These are phyloP conservation scores for Nemopilema nomurai DNA, from an alignment of 30 jellyfish, hydroid and myxozoan genomes.

Conservation along the genomic window DNA sequence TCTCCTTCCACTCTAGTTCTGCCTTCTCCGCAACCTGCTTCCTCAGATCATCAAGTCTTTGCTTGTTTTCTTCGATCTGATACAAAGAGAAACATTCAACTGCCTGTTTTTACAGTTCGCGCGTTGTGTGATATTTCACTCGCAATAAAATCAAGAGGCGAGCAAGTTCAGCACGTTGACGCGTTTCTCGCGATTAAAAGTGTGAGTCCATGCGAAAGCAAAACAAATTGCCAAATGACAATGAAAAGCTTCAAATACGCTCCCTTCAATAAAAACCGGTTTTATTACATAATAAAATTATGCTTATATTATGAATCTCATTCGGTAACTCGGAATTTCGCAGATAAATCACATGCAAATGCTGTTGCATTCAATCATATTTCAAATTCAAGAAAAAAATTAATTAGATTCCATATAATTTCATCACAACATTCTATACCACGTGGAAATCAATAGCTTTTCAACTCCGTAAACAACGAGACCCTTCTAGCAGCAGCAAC, in stretches of 20 bases:
- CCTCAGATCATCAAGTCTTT: conserved; percentile 76
- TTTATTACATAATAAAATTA: too few relatives aligned
- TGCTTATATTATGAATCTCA: too few relatives aligned
- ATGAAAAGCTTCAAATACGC: neutral
- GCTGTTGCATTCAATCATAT: too few relatives aligned
- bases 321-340: too few relatives aligned
- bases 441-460: neutral
- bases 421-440: neutral
- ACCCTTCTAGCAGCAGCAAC: too few relatives aligned
- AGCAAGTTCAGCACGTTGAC: neutral
- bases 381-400: too few relatives aligned
- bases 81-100: too few relatives aligned
- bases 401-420: neutral
- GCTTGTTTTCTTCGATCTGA: conserved; percentile 92
- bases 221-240: neutral
- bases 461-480: neutral
- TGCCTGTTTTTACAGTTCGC: too few relatives aligned
- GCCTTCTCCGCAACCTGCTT: conserved; percentile 95
- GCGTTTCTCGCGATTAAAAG: neutral
- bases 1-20: conserved; percentile 93
- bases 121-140: neutral
- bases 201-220: neutral
- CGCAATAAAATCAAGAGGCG: neutral
- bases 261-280: neutral
- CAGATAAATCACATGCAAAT: too few relatives aligned